A percentile compares a stretch with the other conserved stretches of the same genome.
These are phyloP conservation scores for Stenodema calcarata DNA, from an alignment of 2,888 invertebrate genomes.

Conservation along the genomic window DNA sequence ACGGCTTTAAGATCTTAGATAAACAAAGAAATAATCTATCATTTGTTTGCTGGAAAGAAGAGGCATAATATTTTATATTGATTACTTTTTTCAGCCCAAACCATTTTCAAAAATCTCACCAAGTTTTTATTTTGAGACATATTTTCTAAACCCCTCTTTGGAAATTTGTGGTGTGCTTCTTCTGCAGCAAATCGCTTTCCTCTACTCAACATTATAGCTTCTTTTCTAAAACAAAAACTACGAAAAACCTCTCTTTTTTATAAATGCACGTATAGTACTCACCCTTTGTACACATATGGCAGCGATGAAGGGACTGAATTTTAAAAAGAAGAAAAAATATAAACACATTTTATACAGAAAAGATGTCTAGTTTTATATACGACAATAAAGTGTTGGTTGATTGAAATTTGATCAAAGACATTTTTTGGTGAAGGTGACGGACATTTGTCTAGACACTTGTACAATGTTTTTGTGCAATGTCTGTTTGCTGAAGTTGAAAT, in stretches of 20 bases:
- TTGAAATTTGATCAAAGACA: background rate
- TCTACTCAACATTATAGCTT: background rate
- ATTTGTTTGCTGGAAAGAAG: background rate
- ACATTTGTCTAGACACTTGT: background rate
- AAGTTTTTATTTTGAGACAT: background rate
- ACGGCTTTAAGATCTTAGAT: constrained; percentile 10
- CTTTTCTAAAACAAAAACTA: background rate
- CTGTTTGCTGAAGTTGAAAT: background rate
- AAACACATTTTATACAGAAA: constrained; percentile 28
- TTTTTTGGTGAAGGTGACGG: background rate
- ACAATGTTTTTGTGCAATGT: background rate
- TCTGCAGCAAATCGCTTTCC: background rate
- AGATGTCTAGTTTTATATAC: constrained; percentile 45
- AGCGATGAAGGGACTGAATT: constrained; percentile 43
- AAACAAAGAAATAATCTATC: background rate
- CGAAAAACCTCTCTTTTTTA: constrained; percentile 16
- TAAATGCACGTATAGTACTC: constrained; percentile 3
- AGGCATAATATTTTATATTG: background rate
- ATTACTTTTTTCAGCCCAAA: background rate
- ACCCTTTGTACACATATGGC: constrained; percentile 3
- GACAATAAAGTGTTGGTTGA: constrained; percentile 33
- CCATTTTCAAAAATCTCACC: background rate
- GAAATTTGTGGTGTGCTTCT: background rate
- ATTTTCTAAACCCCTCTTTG: background rate
- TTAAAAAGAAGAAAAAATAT: background rate